Percentiles rank a stretch among this genome's conserved stretches.
Evolutionary conservation across 2,797 vertebrate genomes (phyloP).

Genomic region (Esox lucius): DNA sequence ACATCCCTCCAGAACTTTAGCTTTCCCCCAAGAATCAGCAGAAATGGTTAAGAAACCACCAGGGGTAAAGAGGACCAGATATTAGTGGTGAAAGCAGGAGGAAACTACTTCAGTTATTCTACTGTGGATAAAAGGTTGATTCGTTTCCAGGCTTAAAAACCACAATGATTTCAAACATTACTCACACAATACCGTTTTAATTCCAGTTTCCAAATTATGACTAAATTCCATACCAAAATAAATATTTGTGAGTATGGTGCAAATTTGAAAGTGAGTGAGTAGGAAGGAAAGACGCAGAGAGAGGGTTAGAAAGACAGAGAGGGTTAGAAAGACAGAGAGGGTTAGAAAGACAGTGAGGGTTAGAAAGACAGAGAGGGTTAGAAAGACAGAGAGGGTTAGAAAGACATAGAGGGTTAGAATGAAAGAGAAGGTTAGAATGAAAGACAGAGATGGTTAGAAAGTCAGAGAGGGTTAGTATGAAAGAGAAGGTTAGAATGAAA

Average conservation of each 20-base stretch:
- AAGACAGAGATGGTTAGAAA: background rate
- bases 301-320: background rate
- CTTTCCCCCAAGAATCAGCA: conserved; percentile 86
- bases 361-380: background rate
- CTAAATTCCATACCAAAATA: background rate
- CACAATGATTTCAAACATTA: conserved; percentile 5
- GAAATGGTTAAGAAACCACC: conserved; percentile 70
- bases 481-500: background rate
- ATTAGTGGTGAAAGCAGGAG: conserved; percentile 74
- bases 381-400: background rate
- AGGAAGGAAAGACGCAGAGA: background rate
- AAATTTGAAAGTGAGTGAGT: background rate
- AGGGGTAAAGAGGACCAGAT: conserved; percentile 79
- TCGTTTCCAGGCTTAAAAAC: conserved; percentile 5
- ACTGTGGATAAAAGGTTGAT: conserved; percentile 5
- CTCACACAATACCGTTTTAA: conserved; percentile 19
- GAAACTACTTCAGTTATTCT: conserved; percentile 21
- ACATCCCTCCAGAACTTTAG: conserved; percentile 95
- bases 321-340: background rate
- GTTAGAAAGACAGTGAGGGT: background rate
- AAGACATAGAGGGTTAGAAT: background rate
- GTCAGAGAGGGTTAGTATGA: background rate
- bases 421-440: background rate
- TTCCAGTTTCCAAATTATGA: conserved; percentile 1
- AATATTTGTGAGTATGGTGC: background rate